phyloP scores from a whole-genome alignment of 2,797 vertebrate genomes.

The Eleutherodactylus coqui region DNA sequence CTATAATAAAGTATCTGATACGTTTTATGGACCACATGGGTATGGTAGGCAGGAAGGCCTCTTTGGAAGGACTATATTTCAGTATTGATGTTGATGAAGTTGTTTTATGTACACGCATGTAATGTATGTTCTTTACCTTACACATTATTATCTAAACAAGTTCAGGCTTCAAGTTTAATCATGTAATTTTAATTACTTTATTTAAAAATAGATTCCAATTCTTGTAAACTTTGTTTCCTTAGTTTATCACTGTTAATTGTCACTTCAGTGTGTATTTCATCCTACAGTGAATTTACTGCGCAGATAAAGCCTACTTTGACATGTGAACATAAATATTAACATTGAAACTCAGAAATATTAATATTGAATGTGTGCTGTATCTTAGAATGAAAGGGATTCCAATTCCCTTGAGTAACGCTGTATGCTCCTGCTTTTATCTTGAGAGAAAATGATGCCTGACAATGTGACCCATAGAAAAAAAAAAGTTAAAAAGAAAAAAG shows the following conservation, averaged over 20 bases:
- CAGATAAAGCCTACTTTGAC: constrained; percentile 26
- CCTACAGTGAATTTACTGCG: constrained; percentile 7
- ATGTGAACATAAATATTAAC: constrained; percentile 51
- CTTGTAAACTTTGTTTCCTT: constrained; percentile 17
- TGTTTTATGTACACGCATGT: background rate
- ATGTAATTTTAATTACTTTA: background rate
- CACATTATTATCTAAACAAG: background rate
- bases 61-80: background rate
- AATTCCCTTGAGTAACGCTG: constrained; percentile 19
- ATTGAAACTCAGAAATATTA: constrained; percentile 31
- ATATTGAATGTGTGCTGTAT: constrained; percentile 45
- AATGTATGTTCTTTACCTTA: background rate
- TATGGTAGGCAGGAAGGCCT: background rate
- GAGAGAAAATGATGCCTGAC: constrained; percentile 25
- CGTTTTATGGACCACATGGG: background rate
- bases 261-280: constrained; percentile 32
- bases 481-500: background rate
- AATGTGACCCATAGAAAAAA: background rate
- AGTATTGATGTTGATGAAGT: background rate
- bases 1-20: background rate
- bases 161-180: background rate
- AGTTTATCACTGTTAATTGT: constrained; percentile 31
- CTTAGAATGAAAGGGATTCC: constrained; percentile 6
- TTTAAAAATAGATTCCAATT: background rate
- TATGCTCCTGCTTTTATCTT: constrained; percentile 17